Evolutionary conservation across 2,888 invertebrate species (phyloP).

Genomic region (Mechanitis mazaeus): DNA sequence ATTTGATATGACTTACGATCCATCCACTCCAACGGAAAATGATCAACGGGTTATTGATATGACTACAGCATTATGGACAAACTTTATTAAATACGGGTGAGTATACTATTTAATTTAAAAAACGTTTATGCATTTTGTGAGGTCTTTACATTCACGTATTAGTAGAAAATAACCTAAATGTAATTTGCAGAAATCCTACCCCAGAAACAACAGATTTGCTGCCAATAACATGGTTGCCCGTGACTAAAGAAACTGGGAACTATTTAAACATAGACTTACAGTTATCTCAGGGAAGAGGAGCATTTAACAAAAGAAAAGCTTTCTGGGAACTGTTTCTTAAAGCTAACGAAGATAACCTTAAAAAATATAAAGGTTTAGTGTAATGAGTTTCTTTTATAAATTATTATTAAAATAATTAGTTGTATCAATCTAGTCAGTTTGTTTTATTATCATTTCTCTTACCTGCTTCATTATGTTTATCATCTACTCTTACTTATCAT

Average conservation of each 20-base stretch:
- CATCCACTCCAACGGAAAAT: slow-evolving; percentile 27
- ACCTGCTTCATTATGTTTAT: too few relatives aligned
- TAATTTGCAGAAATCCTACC: slow-evolving; percentile 20
- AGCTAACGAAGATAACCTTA: slow-evolving; percentile 27
- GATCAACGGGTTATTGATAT: slow-evolving; percentile 42
- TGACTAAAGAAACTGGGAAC: slow-evolving; percentile 32
- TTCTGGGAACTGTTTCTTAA: slow-evolving; percentile 49
- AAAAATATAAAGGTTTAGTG: slow-evolving; percentile 1
- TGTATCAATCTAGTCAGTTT: too few relatives aligned
- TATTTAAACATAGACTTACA: slow-evolving; percentile 39
- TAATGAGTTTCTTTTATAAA: too few relatives aligned
- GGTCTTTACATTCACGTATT: not conserved
- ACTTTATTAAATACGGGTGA: slow-evolving; percentile 51
- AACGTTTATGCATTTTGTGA: not conserved
- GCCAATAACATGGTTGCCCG: slow-evolving; percentile 46
- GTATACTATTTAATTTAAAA: not conserved
- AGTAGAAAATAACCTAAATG: not conserved
- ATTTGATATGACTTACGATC: slow-evolving; percentile 36
- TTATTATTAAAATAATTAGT: too few relatives aligned
- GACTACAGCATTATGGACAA: slow-evolving; percentile 52
- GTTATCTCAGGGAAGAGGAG: slow-evolving; percentile 32
- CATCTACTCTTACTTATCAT: too few relatives aligned
- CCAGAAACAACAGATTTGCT: slow-evolving; percentile 41
- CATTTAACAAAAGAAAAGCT: slow-evolving; percentile 38
- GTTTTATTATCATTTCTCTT: slow-evolving; percentile 12